phyloP scores from a whole-genome alignment of 2,113 vertebrate genomes.

The Cyanoderma ruficeps region DNA sequence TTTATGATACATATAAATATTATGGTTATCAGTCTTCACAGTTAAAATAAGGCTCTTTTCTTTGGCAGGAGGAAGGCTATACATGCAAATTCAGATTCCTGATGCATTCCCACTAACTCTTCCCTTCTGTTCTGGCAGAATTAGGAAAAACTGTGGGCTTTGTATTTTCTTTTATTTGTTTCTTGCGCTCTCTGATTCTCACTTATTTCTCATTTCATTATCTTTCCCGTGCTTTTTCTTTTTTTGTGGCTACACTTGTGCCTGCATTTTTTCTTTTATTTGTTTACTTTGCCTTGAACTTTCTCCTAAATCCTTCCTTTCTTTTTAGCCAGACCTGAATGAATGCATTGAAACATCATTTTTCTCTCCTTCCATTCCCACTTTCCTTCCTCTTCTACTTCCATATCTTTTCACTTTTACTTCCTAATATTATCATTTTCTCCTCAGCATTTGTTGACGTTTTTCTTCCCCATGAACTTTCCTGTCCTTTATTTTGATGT shows the following conservation, averaged over 20 bases:
- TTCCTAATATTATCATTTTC: not conserved
- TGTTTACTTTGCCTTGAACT: not conserved
- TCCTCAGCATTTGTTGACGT: not conserved
- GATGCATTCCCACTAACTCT: not conserved
- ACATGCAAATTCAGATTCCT: constrained; percentile 4
- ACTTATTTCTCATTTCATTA: not conserved
- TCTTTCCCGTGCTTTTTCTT: not conserved
- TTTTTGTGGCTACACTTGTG: not conserved
- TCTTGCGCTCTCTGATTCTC: not conserved
- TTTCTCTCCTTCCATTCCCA: not conserved
- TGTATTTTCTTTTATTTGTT: not conserved
- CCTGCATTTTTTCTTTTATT: not conserved
- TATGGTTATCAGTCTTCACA: not conserved
- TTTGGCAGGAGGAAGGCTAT: not conserved
- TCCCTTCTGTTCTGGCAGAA: constrained; percentile 7
- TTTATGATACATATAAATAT: constrained; percentile 29
- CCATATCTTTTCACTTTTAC: not conserved
- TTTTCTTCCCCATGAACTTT: not conserved
- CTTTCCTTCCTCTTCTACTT: not conserved
- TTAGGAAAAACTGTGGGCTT: not conserved
- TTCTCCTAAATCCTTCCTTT: not conserved
- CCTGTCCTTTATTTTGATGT: not conserved
- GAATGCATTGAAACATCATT: not conserved
- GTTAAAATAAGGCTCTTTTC: constrained; percentile 16
- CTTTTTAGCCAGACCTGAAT: not conserved